Evolutionary conservation across 2,113 vertebrate species (phyloP).

Genomic region (Archocentrus centrarchus): DNA sequence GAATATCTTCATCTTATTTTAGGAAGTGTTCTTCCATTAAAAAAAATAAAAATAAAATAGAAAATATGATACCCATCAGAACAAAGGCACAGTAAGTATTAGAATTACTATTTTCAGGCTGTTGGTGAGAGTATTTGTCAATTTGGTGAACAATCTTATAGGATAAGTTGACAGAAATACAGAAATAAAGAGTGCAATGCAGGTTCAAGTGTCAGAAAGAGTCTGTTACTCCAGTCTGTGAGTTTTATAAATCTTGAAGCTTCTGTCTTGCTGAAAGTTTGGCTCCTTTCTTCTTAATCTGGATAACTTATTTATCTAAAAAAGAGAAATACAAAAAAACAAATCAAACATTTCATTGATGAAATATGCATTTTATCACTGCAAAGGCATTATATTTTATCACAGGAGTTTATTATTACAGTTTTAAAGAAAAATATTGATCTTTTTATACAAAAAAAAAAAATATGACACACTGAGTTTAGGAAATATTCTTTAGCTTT

Average conservation of each 20-base stretch:
- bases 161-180: background rate
- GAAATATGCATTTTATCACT: background rate
- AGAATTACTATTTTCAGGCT: background rate
- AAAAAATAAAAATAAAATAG: background rate
- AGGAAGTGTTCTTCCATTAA: background rate
- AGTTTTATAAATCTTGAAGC: background rate
- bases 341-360: background rate
- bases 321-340: slow-evolving; percentile 7
- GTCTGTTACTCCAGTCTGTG: background rate
- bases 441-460: background rate
- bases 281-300: background rate
- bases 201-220: background rate
- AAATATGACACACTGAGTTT: background rate
- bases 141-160: background rate
- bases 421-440: background rate
- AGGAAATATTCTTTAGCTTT: slow-evolving; percentile 4
- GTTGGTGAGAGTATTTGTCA: background rate
- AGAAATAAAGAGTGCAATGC: background rate
- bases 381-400: background rate
- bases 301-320: slow-evolving; percentile 31
- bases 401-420: background rate
- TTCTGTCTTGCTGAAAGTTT: background rate
- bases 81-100: background rate
- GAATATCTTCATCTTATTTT: slow-evolving; percentile 22
- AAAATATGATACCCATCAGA: background rate